These are phyloP conservation scores for Stigmatopora argus DNA, from an alignment of 2,113 vertebrate species.

Conservation along the genomic window DNA sequence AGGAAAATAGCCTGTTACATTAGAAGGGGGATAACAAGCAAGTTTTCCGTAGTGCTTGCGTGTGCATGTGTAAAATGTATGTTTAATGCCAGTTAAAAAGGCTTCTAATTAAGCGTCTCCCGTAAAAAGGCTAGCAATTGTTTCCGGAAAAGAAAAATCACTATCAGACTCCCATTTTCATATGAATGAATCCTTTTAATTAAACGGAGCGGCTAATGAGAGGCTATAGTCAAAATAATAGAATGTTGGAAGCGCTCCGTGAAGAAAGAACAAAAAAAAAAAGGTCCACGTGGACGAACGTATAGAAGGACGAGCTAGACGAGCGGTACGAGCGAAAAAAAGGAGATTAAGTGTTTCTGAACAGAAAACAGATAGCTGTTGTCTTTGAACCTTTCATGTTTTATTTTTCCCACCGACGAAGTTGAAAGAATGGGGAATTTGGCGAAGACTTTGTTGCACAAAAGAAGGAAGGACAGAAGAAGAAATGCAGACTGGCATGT, in stretches of 20 bases:
- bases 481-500: conserved; percentile 50
- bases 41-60: not conserved
- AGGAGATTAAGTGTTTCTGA: conserved; percentile 52
- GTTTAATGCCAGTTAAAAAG: conserved; percentile 56
- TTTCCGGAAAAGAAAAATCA: conserved; percentile 77
- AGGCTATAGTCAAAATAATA: conserved; percentile 68
- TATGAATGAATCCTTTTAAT: conserved; percentile 86
- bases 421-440: conserved; percentile 60
- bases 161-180: conserved; percentile 84
- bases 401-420: conserved; percentile 46
- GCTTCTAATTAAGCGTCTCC: conserved; percentile 84
- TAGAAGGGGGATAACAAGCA: not conserved
- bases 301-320: conserved; percentile 31
- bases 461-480: conserved; percentile 49
- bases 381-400: conserved; percentile 67
- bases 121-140: conserved; percentile 78
- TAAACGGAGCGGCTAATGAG: conserved; percentile 74
- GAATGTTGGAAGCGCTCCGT: conserved; percentile 51
- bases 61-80: conserved; percentile 11
- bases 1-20: conserved; percentile 1
- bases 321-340: conserved; percentile 26
- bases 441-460: conserved; percentile 55
- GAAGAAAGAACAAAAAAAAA: conserved; percentile 44
- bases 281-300: conserved; percentile 38
- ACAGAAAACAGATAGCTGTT: conserved; percentile 58